These are phyloP conservation scores for Gallinago undulata DNA, from an alignment of 2,113 vertebrate genomes.

Conservation along the genomic window DNA sequence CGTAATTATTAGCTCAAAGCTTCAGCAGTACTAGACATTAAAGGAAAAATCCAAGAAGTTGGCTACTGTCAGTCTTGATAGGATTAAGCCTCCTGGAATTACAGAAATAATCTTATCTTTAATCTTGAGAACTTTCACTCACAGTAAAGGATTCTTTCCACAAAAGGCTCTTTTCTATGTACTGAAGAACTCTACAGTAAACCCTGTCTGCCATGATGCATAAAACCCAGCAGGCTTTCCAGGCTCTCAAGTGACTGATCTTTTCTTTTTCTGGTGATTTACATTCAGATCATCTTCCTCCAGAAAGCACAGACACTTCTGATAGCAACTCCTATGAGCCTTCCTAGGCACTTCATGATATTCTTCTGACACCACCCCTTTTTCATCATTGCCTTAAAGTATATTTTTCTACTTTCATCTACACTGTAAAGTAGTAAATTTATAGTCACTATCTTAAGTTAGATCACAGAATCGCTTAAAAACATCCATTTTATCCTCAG, in stretches of 20 bases:
- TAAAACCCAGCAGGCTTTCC: neutral
- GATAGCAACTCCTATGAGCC: neutral
- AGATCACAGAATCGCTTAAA: neutral
- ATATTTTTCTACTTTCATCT: neutral
- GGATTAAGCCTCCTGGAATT: neutral
- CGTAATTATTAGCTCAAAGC: neutral
- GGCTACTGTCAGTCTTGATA: neutral
- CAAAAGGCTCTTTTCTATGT: neutral
- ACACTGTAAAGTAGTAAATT: neutral
- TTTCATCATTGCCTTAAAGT: neutral
- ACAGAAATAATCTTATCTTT: neutral
- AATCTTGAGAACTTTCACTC: neutral
- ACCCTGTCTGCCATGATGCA: neutral
- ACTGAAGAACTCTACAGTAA: neutral
- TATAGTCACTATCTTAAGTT: neutral
- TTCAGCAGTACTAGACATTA: neutral
- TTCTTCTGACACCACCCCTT: neutral
- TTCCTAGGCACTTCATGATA: neutral
- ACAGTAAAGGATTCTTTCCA: neutral
- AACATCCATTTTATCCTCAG: neutral
- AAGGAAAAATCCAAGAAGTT: neutral
- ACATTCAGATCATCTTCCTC: neutral
- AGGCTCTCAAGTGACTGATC: neutral
- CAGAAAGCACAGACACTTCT: neutral
- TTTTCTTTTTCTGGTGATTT: neutral